Evolutionary conservation across 1,140 invertebrate genomes (phyloP), one percentile per base, ranked within the genome.

Genomic region (Bombus impatiens): DNA sequence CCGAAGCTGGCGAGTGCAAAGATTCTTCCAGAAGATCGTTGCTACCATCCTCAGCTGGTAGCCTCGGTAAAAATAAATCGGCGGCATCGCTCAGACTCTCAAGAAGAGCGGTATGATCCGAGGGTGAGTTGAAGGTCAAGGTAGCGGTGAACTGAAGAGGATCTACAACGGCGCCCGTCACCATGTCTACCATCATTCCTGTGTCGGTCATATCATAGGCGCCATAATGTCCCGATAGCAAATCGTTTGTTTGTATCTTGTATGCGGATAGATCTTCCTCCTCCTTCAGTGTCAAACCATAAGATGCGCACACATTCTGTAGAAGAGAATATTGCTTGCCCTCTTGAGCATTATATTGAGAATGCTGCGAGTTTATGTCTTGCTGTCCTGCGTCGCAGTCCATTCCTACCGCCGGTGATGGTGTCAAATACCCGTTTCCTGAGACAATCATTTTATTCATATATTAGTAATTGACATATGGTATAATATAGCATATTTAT

Each of bases 141-240:
- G 97, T 98, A 1, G 97, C 97, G 9, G 97, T 97, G 91, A 98
- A 98, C 92, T 98, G 97, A 28, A 98, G 95, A 1, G 97, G 97
- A 93, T 98, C 97, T 10, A 97, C 97, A 0, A 97, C 97, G 25
- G 96, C 96, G 9, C 97, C 97, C 0, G 96, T 97, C 28, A 96
- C 96, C 95, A 98, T 96, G 91, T 98, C 97, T 1, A 97, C 97
- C 96, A 98, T 97, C 96, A 98, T 97, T 1, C 97, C 96, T 70
- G 97, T 97, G 88, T 97, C 96, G 6, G 96, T 96, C 62, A 96
- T 96, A 90, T 97, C 97, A 86, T 97, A 97, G 62, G 96, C 96
- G n/a, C 96, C 96, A 89, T 97, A 97, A 59, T 96, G 96, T 40
- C 96, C 95, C 84, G 96, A 95, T 2, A 96, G 80, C 18, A 96